These are phyloP conservation scores for Myzus persicae DNA, from an alignment of 1,140 invertebrate species.

Conservation along the genomic window DNA sequence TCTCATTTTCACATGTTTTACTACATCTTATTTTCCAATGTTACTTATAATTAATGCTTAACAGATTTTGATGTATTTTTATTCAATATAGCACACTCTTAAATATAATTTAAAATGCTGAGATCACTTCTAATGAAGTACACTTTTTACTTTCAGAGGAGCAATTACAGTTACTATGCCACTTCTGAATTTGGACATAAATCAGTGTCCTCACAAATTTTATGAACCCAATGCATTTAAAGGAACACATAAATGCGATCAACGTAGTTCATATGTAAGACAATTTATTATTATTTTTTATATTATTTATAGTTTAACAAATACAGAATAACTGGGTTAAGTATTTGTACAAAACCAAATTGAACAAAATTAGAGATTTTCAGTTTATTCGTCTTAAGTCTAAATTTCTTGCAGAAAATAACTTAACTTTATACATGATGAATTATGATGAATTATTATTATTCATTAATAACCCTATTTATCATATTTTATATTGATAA, in stretches of 20 bases:
- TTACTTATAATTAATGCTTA: too few relatives aligned
- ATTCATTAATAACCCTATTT: neutral
- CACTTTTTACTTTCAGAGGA: constrained; percentile 74
- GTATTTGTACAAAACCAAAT: neutral
- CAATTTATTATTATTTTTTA: neutral
- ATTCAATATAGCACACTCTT: neutral
- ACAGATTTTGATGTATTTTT: neutral
- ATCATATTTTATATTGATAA: neutral
- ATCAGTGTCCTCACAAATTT: constrained; percentile 92
- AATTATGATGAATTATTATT: neutral
- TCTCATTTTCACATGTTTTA: neutral
- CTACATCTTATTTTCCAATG: neutral
- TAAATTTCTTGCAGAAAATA: neutral
- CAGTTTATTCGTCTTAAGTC: neutral
- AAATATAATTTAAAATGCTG: neutral
- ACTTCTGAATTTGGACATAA: constrained; percentile 88
- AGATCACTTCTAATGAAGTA: neutral
- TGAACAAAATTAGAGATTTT: neutral
- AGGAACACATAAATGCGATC: constrained; percentile 93
- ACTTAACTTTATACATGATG: neutral
- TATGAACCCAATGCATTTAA: constrained; percentile 94
- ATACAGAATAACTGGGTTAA: neutral
- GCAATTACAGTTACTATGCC: constrained; percentile 93
- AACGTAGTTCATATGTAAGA: constrained; percentile 90
- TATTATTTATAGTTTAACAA: neutral